Conservation (phyloP, 1,140 invertebrate genomes). For the Diachasma alloeum region DNA sequence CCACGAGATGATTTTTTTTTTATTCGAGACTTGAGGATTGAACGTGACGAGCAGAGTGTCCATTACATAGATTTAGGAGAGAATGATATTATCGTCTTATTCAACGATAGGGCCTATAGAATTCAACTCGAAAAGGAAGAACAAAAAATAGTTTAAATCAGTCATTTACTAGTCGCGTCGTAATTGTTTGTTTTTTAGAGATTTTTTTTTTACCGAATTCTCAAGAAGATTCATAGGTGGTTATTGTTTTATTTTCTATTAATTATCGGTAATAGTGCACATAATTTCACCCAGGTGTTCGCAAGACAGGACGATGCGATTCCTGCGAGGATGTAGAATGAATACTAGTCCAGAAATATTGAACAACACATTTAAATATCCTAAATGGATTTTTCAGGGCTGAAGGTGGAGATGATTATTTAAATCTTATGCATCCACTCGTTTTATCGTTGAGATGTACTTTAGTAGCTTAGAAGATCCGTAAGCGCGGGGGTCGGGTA, state of each 20-base stretch:
- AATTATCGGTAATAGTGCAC: constrained; percentile 12
- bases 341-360: constrained; percentile 28
- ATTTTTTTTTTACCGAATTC: constrained; percentile 13
- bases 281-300: constrained; percentile 21
- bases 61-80: background rate
- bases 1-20: constrained; percentile 44
- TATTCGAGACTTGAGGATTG: background rate
- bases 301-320: background rate
- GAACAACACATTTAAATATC: background rate
- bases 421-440: background rate
- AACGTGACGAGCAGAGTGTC: background rate
- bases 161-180: constrained; percentile 66
- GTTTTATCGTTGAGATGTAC: background rate
- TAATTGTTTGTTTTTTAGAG: constrained; percentile 34
- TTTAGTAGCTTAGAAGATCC: background rate
- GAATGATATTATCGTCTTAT: constrained; percentile 23
- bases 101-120: constrained; percentile 22
- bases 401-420: background rate
- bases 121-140: constrained; percentile 14
- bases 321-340: constrained; percentile 26
- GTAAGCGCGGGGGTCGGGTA: background rate
- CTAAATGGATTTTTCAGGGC: background rate
- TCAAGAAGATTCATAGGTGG: background rate
- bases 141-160: constrained; percentile 57
- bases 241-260: constrained; percentile 15